These are phyloP conservation scores for Protaetia brevitarsis DNA, from an alignment of 1,140 invertebrate genomes.

Conservation along the genomic window DNA sequence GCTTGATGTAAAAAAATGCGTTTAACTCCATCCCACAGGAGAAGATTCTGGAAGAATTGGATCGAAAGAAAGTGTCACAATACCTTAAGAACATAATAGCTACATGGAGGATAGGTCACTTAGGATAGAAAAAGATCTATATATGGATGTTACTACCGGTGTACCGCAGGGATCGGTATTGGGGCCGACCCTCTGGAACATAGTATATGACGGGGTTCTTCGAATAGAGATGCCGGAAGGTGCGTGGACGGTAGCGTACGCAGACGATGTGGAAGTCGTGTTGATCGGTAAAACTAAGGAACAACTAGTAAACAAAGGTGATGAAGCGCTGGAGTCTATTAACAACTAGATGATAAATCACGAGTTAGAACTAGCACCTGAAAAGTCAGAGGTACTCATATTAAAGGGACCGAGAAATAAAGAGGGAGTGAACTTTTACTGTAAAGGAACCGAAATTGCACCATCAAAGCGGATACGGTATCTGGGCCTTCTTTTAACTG, in stretches of 20 bases:
- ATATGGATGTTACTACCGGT: neutral
- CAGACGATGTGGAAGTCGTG: neutral
- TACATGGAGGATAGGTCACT: neutral
- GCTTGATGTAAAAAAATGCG: slow-evolving; percentile 30
- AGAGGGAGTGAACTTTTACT: neutral
- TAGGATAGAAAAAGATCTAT: neutral
- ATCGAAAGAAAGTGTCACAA: neutral
- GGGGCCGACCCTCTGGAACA: neutral
- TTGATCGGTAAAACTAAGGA: neutral
- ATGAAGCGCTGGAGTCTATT: too few relatives aligned
- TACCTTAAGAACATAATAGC: neutral
- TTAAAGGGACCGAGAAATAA: too few relatives aligned
- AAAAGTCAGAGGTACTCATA: too few relatives aligned
- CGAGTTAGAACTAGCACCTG: too few relatives aligned
- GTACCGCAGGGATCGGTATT: neutral
- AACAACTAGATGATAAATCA: too few relatives aligned
- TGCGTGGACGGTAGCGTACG: neutral
- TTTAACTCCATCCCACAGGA: slow-evolving; percentile 26
- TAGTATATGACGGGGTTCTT: too few relatives aligned
- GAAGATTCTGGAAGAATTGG: slow-evolving; percentile 16
- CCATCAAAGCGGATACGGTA: slow-evolving; percentile 29
- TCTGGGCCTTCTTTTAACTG: slow-evolving; percentile 31
- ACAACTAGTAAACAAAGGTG: too few relatives aligned
- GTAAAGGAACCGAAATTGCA: slow-evolving; percentile 1
- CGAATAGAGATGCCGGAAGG: too few relatives aligned